These are phyloP conservation scores for Paralichthys olivaceus DNA, from an alignment of 2,113 vertebrate genomes.

Conservation along the genomic window DNA sequence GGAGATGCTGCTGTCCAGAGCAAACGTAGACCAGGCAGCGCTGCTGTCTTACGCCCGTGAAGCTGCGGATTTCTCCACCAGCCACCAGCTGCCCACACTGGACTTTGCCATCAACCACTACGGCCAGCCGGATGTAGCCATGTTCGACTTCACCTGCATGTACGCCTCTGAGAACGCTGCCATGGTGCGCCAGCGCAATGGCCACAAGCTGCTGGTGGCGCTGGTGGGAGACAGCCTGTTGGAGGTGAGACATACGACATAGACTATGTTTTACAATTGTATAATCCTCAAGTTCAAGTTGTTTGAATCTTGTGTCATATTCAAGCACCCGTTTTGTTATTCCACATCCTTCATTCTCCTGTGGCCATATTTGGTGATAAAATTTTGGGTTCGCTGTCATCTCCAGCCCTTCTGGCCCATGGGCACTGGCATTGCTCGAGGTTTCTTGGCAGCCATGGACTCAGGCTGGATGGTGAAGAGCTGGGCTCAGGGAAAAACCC, in stretches of 20 bases:
- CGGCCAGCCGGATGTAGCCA: constrained; percentile 96
- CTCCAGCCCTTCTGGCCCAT: constrained; percentile 97
- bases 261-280: background rate
- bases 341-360: background rate
- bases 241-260: constrained; percentile 83
- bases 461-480: constrained; percentile 98
- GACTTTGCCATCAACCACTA: constrained; percentile 99
- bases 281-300: background rate
- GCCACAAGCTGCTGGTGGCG: constrained; percentile 91
- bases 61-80: constrained; percentile 97
- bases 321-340: background rate
- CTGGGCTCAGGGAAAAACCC: constrained; percentile 91
- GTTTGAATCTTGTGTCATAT: background rate
- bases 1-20: constrained; percentile 92
- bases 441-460: constrained; percentile 97
- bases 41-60: constrained; percentile 92
- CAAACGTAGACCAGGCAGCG: constrained; percentile 95
- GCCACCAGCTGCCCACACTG: constrained; percentile 92
- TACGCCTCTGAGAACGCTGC: constrained; percentile 97
- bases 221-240: constrained; percentile 96
- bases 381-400: constrained; percentile 37
- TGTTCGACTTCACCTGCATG: constrained; percentile 99
- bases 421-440: constrained; percentile 97
- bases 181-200: constrained; percentile 91
- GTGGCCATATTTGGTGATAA: constrained; percentile 57